Evolutionary conservation across 2,888 invertebrate species (phyloP), one percentile per base, ranked within the genome.

Genomic region (Tryphoninae sp.): DNA sequence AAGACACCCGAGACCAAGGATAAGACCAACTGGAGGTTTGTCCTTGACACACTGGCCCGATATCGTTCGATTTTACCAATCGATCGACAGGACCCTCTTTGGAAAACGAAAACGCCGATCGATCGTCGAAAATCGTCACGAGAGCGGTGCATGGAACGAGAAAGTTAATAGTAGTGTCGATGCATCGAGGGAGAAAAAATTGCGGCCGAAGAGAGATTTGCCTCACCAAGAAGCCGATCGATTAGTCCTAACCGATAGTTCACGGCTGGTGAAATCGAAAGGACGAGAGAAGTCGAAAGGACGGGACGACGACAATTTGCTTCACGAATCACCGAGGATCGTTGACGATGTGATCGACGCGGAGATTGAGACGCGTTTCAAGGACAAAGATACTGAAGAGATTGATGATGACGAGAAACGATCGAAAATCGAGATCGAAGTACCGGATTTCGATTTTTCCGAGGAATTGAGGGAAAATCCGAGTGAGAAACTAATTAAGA

Each of bases 221-320:
- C 45, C 72, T 23, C 59, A 23, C 26, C 58, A 92, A 68, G 92
- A 93, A 88, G 84, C 89, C 1, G 92, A 92, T 69, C 78, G 72
- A 93, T 93, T 90, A 91, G 89, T 81, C 92, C 93, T 45, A 89
- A 78, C 85, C 90, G 87, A 64, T 55, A 67, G 65, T 90, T 87
- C 42, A 86, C 84, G 69, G 82, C 82, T 82, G 86, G 82, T 67
- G 62, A 82, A 80, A 53, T 65, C 33, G 49, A 13, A 77, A 55
- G 59, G 79, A 61, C 68, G 55, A 68, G 80, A 45, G 55, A 53
- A 23, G 19, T 80, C 72, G 16, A 69, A 55, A 11, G 81, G 73
- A 61, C 83, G 81, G 51, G 62, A 61, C 45, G 83, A 83, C 22
- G 75, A 85, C 4, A 73, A 88, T 45, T 71, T 90, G 0, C 74